Conservation (phyloP, 2,888 invertebrate species). For the Coelopa pilipes region DNA sequence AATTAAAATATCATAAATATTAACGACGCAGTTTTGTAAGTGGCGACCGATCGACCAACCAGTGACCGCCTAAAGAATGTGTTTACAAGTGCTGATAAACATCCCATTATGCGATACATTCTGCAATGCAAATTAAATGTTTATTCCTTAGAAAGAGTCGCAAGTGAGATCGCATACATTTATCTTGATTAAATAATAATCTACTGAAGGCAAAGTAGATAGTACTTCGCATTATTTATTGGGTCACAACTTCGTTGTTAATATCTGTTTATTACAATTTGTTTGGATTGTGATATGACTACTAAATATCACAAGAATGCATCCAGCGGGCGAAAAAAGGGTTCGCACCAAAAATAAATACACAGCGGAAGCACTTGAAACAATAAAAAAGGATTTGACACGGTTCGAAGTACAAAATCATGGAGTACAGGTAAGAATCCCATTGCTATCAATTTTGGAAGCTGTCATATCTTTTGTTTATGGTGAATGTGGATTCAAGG, state of each 20-base stretch:
- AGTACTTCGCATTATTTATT: conserved; percentile 25
- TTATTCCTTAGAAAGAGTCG: neutral
- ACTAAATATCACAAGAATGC: conserved; percentile 66
- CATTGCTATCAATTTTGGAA: too few species aligned
- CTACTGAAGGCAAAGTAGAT: conserved; percentile 35
- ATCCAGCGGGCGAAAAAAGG: conserved; percentile 69
- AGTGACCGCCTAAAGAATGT: neutral
- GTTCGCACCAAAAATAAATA: conserved; percentile 68
- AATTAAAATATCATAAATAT: conserved; percentile 35
- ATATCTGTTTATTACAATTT: neutral
- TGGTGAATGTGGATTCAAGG: too few species aligned
- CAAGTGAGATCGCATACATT: conserved; percentile 10
- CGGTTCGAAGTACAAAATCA: conserved; percentile 66
- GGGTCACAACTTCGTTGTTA: conserved; percentile 24
- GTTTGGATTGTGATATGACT: conserved; percentile 65
- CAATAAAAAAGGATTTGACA: conserved; percentile 67
- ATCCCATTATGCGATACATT: conserved; percentile 39
- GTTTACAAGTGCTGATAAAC: neutral
- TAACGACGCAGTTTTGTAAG: conserved; percentile 4
- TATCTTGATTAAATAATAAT: conserved; percentile 42
- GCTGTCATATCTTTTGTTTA: too few species aligned
- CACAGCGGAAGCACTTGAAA: conserved; percentile 67
- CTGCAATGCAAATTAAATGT: conserved; percentile 14
- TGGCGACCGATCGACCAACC: neutral
- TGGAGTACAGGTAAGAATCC: conserved; percentile 62